phyloP scores from a whole-genome alignment of 2,113 vertebrate genomes.

The Atractosteus spatula region DNA sequence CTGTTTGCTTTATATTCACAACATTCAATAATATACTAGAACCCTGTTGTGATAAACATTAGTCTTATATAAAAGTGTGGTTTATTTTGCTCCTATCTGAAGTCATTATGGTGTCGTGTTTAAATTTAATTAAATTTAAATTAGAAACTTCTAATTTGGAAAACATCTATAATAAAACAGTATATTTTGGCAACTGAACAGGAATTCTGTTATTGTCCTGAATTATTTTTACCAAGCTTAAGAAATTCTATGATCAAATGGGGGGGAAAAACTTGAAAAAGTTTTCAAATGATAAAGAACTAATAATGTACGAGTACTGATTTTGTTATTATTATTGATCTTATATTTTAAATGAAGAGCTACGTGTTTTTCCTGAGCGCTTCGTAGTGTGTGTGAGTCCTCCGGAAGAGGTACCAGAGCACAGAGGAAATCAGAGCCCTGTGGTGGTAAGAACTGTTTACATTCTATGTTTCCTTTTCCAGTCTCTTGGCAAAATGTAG shows the following conservation, averaged over 20 bases:
- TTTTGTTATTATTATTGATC: too few relatives aligned
- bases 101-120: conserved; percentile 20
- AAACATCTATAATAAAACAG: too few relatives aligned
- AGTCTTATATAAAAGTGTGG: conserved; percentile 20
- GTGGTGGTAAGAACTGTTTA: conserved; percentile 72
- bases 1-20: conserved; percentile 11
- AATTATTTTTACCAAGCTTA: too few relatives aligned
- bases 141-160: too few relatives aligned
- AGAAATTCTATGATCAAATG: too few relatives aligned
- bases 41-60: background rate
- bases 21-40: conserved; percentile 3
- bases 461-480: conserved; percentile 59
- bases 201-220: too few relatives aligned
- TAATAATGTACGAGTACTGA: too few relatives aligned
- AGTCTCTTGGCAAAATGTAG: conserved; percentile 53
- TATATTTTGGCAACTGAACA: too few relatives aligned
- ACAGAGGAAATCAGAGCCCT: conserved; percentile 55
- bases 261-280: too few relatives aligned
- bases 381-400: conserved; percentile 83
- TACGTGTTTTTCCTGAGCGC: conserved; percentile 84
- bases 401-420: conserved; percentile 58
- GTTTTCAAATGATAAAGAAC: too few relatives aligned
- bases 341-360: conserved; percentile 57
- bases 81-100: conserved; percentile 29
- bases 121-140: too few relatives aligned